These are phyloP conservation scores for Phoeniculus purpureus DNA, from an alignment of 2,797 vertebrate genomes.

Conservation along the genomic window DNA sequence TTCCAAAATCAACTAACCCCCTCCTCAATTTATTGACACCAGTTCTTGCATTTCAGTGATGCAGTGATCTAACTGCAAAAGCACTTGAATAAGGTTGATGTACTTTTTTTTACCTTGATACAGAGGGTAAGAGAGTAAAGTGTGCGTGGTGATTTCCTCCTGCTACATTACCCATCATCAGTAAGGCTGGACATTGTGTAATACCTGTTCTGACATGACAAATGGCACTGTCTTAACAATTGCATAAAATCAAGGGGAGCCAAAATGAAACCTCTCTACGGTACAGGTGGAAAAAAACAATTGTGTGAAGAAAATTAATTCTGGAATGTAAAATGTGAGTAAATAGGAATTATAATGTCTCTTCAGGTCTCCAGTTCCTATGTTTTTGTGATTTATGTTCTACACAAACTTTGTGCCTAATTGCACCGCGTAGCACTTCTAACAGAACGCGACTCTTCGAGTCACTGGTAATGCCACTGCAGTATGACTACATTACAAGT, in stretches of 20 bases:
- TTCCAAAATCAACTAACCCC: slow-evolving; percentile 31
- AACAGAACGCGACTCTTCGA: background rate
- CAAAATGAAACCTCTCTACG: slow-evolving; percentile 20
- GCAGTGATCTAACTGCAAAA: background rate
- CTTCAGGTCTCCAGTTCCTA: background rate
- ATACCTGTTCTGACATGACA: background rate
- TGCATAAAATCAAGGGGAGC: background rate
- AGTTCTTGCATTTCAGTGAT: slow-evolving; percentile 10
- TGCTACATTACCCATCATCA: background rate
- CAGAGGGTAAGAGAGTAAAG: background rate
- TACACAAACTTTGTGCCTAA: background rate
- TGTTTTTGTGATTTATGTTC: background rate
- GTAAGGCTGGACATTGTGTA: background rate
- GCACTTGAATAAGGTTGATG: slow-evolving; percentile 3
- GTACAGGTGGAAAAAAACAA: background rate
- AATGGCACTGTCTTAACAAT: background rate
- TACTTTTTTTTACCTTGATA: slow-evolving; percentile 13
- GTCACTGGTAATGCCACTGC: background rate
- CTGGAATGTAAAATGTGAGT: background rate
- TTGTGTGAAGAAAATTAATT: slow-evolving; percentile 13
- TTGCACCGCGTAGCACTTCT: background rate
- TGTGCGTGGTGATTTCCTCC: background rate
- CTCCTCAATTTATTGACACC: background rate
- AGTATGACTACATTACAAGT: background rate
- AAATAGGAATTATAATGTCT: background rate